Evolutionary conservation across 2,113 vertebrate species (phyloP).

Genomic region (Osmerus eperlanus): DNA sequence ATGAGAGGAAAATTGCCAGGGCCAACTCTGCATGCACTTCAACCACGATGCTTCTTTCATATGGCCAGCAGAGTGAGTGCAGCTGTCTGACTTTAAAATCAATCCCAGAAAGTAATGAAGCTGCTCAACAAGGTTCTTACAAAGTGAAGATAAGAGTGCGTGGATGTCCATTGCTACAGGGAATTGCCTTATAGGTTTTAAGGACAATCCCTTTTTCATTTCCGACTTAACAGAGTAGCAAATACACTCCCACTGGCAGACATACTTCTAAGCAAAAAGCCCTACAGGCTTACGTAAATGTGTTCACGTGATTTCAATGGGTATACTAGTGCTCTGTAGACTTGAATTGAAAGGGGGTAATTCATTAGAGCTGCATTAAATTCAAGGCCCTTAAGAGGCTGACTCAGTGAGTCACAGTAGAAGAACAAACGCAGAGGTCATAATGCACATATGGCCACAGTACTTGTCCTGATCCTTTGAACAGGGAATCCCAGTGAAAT

Average conservation of each 20-base stretch:
- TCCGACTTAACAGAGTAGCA: not conserved
- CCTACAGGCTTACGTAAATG: not conserved
- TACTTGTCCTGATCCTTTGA: no score
- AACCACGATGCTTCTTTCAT: slow-evolving; percentile 52
- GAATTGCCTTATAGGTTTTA: slow-evolving; percentile 9
- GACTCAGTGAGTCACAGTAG: slow-evolving; percentile 60
- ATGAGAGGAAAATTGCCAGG: slow-evolving; percentile 41
- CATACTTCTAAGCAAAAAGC: not conserved
- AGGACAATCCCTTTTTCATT: slow-evolving; percentile 53
- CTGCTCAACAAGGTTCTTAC: slow-evolving; percentile 9
- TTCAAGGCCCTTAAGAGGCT: slow-evolving; percentile 54
- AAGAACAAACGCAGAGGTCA: slow-evolving; percentile 16
- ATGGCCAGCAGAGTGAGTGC: slow-evolving; percentile 61
- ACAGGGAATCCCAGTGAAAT: no score
- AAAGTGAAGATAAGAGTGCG: slow-evolving; percentile 9
- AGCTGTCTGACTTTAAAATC: slow-evolving; percentile 38
- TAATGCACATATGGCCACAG: slow-evolving; percentile 1
- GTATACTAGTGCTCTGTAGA: slow-evolving; percentile 12
- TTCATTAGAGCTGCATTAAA: slow-evolving; percentile 49
- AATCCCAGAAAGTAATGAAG: not conserved
- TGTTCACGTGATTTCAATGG: slow-evolving; percentile 1
- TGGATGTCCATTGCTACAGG: slow-evolving; percentile 8
- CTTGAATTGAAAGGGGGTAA: slow-evolving; percentile 38
- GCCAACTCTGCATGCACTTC: slow-evolving; percentile 42
- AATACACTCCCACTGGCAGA: not conserved